Conservation (phyloP, 2,113 vertebrate genomes). For the Polyodon spathula region DNA sequence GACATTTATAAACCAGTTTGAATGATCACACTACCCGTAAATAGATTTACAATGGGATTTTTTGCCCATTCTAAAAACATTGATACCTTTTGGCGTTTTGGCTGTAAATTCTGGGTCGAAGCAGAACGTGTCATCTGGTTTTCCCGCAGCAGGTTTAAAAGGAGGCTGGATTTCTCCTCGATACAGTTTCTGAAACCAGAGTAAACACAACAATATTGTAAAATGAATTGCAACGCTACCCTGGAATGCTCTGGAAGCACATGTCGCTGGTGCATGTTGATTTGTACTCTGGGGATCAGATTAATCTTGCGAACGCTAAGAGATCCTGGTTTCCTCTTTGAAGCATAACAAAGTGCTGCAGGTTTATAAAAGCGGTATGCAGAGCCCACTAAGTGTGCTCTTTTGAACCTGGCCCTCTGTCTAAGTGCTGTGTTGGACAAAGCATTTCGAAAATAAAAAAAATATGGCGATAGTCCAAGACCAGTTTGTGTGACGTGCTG, state of each 20-base stretch:
- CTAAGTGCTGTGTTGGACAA: neutral
- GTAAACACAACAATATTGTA: neutral
- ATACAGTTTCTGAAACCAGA: constrained; percentile 70
- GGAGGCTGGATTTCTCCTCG: constrained; percentile 88
- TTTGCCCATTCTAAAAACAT: too few species aligned
- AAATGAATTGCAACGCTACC: neutral
- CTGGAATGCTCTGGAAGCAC: neutral
- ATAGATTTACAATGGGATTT: too few species aligned
- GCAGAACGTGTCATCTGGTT: constrained; percentile 94
- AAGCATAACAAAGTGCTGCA: constrained; percentile 20
- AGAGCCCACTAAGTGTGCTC: constrained; percentile 18
- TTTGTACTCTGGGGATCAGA: constrained; percentile 8
- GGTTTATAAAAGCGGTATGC: constrained; percentile 18
- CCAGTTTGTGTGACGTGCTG: too few species aligned
- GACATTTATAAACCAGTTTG: too few species aligned
- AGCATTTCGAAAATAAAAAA: neutral
- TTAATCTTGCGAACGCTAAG: constrained; percentile 17
- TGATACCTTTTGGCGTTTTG: constrained; percentile 91
- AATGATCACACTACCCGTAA: too few species aligned
- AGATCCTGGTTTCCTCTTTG: constrained; percentile 16
- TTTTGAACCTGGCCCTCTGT: constrained; percentile 20
- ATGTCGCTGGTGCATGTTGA: too few species aligned
- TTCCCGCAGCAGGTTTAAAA: constrained; percentile 90
- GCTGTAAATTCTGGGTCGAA: constrained; percentile 98
- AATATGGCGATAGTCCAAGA: too few species aligned